Evolutionary conservation across 2,888 invertebrate genomes (phyloP).

Genomic region (Eupsilia transversa): DNA sequence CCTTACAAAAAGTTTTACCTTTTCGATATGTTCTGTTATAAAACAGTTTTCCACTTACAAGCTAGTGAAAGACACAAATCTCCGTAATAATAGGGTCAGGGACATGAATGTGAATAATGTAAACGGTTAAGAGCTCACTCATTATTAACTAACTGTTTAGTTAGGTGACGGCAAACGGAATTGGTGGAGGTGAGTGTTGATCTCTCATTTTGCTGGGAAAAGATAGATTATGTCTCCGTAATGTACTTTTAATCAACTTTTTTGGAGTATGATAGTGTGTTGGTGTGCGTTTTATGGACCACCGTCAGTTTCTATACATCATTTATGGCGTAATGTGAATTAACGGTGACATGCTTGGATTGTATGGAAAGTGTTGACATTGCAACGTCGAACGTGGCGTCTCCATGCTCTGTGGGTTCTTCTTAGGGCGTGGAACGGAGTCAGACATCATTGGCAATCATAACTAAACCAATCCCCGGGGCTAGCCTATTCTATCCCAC

Average conservation of each 20-base stretch:
- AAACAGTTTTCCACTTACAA: constrained; percentile 14
- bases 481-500: neutral
- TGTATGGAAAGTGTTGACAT: too few species aligned
- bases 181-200: constrained; percentile 48
- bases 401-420: too few species aligned
- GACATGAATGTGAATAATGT: constrained; percentile 69
- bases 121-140: constrained; percentile 69
- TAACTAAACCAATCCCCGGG: constrained; percentile 11
- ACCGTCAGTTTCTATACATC: too few species aligned
- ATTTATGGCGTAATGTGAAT: too few species aligned
- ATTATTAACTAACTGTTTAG: constrained; percentile 70
- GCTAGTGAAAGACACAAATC: constrained; percentile 18
- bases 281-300: neutral
- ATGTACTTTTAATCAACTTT: constrained; percentile 1
- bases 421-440: too few species aligned
- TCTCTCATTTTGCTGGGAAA: constrained; percentile 43
- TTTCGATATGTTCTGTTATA: neutral
- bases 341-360: too few species aligned
- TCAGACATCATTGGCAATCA: too few species aligned
- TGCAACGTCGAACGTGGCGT: too few species aligned
- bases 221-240: constrained; percentile 17
- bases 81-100: constrained; percentile 48
- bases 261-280: neutral
- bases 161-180: constrained; percentile 56
- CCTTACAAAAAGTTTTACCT: too few species aligned